Evolutionary conservation across 2,797 vertebrate genomes (phyloP).

Genomic region (Pogoniulus pusillus): DNA sequence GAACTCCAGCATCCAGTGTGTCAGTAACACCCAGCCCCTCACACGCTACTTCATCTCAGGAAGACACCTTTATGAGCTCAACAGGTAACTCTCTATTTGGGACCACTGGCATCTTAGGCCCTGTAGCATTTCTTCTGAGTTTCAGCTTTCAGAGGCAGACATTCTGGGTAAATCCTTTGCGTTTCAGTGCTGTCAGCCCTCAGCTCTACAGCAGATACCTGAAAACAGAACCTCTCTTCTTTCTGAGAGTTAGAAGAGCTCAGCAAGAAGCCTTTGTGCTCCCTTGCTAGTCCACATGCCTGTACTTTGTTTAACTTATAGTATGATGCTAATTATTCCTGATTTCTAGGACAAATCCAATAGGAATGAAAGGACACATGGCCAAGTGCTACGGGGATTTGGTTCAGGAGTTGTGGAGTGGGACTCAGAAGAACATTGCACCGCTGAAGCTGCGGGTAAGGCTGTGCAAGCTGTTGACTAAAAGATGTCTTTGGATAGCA

Average conservation of each 20-base stretch:
- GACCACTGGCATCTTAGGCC: neutral
- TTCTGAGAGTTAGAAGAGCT: neutral
- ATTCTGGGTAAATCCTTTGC: neutral
- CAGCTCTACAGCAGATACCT: neutral
- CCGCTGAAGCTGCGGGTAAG: constrained; percentile 95
- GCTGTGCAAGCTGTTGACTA: neutral
- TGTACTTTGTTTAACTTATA: neutral
- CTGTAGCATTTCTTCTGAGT: neutral
- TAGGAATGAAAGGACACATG: constrained; percentile 99
- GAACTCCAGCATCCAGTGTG: constrained; percentile 99
- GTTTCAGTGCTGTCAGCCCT: neutral
- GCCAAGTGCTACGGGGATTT: constrained; percentile 99
- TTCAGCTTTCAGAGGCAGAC: neutral
- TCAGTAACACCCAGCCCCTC: constrained; percentile 97
- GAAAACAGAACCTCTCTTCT: neutral
- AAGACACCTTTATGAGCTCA: constrained; percentile 96
- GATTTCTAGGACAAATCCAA: constrained; percentile 90
- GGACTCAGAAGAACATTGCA: constrained; percentile 96
- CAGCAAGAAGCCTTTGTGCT: neutral
- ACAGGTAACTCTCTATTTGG: constrained; percentile 81
- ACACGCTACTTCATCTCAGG: constrained; percentile 98
- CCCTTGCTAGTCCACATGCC: neutral
- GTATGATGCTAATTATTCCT: neutral
- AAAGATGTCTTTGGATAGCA: neutral
- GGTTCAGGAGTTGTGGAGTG: constrained; percentile 97